A percentile compares a stretch with the other conserved stretches of the same genome.
Conservation (phyloP, 2,113 vertebrate genomes). For the Semnornis frantzii region DNA sequence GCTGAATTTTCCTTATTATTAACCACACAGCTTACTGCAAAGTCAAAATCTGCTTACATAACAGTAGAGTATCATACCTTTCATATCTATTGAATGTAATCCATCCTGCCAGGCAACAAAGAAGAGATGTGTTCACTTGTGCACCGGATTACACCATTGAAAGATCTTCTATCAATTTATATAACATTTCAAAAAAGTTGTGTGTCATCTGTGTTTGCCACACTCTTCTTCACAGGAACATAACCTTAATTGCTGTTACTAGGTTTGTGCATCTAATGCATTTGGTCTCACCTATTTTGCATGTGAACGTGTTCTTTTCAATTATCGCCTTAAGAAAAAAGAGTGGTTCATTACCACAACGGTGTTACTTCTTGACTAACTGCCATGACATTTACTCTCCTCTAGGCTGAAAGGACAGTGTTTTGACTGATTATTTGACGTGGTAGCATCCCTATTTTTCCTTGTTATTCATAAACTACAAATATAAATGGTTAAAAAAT, state of each 20-base stretch:
- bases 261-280: background rate
- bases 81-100: constrained; percentile 8
- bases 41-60: background rate
- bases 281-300: background rate
- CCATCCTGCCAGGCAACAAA: background rate
- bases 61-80: background rate
- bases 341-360: background rate
- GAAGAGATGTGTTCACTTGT: background rate
- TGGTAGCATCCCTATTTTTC: background rate
- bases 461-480: background rate
- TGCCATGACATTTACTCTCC: background rate
- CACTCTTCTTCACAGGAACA: background rate
- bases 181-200: constrained; percentile 6
- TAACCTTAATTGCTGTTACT: background rate
- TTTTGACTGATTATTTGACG: background rate
- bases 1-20: background rate
- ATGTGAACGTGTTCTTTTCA: constrained; percentile 39
- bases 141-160: background rate
- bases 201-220: background rate
- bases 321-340: background rate
- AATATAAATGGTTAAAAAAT: background rate
- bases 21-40: background rate
- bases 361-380: constrained; percentile 3
- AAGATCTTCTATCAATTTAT: background rate
- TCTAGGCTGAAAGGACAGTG: background rate